Percentiles rank a stretch among this genome's conserved stretches.
Conservation (phyloP, 2,113 vertebrate species). For the Ibidorhyncha struthersii region DNA sequence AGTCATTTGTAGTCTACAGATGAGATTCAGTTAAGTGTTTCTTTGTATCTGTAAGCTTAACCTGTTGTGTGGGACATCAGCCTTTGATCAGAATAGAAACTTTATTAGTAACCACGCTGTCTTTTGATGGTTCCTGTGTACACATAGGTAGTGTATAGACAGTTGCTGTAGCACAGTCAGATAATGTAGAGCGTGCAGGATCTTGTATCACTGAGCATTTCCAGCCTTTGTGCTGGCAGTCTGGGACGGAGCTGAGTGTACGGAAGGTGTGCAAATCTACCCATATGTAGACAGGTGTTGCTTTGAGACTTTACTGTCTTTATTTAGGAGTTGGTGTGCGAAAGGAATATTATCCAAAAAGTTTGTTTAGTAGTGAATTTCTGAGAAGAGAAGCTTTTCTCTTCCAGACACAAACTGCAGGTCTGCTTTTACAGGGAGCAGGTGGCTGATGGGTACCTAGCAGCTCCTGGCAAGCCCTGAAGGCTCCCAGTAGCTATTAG, state of each 20-base stretch:
- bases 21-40: background rate
- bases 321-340: background rate
- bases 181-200: background rate
- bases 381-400: background rate
- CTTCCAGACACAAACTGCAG: background rate
- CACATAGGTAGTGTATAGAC: background rate
- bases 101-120: background rate
- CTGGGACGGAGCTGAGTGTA: rapidly evolving
- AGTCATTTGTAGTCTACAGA: background rate
- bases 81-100: background rate
- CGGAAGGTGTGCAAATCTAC: background rate
- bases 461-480: background rate
- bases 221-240: background rate
- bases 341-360: background rate
- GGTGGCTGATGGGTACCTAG: background rate
- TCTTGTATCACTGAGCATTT: background rate
- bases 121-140: background rate
- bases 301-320: background rate
- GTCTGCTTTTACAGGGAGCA: background rate
- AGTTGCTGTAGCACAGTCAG: background rate
- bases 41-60: background rate
- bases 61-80: background rate
- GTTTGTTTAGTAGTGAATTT: background rate
- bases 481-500: background rate
- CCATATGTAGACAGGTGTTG: background rate